Evolutionary conservation across 1,140 invertebrate genomes (phyloP).

Genomic region (Agrypnia vestita): DNA sequence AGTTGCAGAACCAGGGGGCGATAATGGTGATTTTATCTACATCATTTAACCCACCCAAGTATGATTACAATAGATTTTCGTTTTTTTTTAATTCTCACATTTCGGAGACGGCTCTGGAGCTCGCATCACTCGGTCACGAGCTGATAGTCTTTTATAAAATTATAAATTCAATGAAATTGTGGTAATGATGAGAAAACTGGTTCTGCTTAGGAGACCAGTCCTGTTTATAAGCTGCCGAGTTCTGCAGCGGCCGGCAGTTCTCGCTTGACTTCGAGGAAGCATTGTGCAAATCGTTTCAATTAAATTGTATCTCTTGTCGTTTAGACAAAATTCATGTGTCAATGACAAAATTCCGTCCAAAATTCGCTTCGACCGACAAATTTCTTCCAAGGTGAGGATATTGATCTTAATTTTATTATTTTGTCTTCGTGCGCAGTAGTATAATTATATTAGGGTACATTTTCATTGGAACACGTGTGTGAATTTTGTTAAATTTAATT

Average conservation of each 20-base stretch:
- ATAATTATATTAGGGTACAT: too few species aligned
- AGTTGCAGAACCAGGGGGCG: too few species aligned
- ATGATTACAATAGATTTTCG: too few species aligned
- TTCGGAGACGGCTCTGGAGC: background rate
- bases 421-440: too few species aligned
- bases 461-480: background rate
- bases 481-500: constrained; percentile 48
- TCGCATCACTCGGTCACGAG: constrained; percentile 52
- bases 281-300: constrained; percentile 53
- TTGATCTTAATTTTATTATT: background rate
- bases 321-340: constrained; percentile 68
- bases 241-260: constrained; percentile 60
- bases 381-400: constrained; percentile 70
- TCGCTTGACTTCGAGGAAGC: constrained; percentile 63
- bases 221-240: constrained; percentile 63
- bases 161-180: constrained; percentile 53
- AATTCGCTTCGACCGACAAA: constrained; percentile 71
- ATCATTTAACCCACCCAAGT: too few species aligned
- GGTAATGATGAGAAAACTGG: constrained; percentile 52
- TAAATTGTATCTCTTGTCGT: constrained; percentile 61
- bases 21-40: too few species aligned
- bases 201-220: constrained; percentile 42
- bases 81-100: too few species aligned
- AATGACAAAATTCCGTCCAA: constrained; percentile 73
- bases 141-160: constrained; percentile 55